Evolutionary conservation across 2,888 invertebrate genomes (phyloP).

Genomic region (Conomelus anceps): DNA sequence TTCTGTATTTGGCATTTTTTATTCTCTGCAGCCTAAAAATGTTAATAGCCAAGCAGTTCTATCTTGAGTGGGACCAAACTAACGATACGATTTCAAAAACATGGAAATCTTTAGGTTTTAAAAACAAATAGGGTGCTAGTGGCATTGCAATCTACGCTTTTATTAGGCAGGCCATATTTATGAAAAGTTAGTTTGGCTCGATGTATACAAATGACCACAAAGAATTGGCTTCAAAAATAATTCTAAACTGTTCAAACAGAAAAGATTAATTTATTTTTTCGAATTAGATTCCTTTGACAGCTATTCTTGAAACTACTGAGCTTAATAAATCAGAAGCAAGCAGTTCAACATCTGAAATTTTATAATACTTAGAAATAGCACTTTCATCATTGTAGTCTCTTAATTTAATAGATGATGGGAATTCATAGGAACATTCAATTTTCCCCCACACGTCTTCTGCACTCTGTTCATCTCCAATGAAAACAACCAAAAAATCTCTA

Average conservation of each 20-base stretch:
- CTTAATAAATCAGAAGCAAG: slow-evolving; percentile 47
- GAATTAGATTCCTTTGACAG: slow-evolving; percentile 48
- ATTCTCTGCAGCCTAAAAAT: too few relatives aligned
- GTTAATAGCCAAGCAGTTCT: too few relatives aligned
- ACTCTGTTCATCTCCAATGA: slow-evolving; percentile 39
- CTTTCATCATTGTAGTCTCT: slow-evolving; percentile 45
- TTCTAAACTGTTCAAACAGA: neutral
- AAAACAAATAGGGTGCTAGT: too few relatives aligned
- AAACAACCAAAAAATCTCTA: slow-evolving; percentile 45
- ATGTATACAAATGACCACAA: too few relatives aligned
- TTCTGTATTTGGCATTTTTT: too few relatives aligned
- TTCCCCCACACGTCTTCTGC: slow-evolving; percentile 42
- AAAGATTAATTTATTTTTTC: neutral
- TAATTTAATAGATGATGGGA: slow-evolving; percentile 45
- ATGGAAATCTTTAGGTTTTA: too few relatives aligned
- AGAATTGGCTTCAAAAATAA: too few relatives aligned
- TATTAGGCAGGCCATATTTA: too few relatives aligned
- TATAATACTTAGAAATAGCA: slow-evolving; percentile 53
- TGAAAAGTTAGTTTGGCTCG: too few relatives aligned
- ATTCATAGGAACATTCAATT: slow-evolving; percentile 50
- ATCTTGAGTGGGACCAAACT: too few relatives aligned
- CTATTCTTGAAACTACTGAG: slow-evolving; percentile 59
- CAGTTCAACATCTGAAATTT: slow-evolving; percentile 49
- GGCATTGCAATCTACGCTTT: too few relatives aligned
- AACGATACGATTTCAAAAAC: too few relatives aligned